These are phyloP conservation scores for Carassius carassius DNA, from an alignment of 2,113 vertebrate genomes.

Conservation along the genomic window DNA sequence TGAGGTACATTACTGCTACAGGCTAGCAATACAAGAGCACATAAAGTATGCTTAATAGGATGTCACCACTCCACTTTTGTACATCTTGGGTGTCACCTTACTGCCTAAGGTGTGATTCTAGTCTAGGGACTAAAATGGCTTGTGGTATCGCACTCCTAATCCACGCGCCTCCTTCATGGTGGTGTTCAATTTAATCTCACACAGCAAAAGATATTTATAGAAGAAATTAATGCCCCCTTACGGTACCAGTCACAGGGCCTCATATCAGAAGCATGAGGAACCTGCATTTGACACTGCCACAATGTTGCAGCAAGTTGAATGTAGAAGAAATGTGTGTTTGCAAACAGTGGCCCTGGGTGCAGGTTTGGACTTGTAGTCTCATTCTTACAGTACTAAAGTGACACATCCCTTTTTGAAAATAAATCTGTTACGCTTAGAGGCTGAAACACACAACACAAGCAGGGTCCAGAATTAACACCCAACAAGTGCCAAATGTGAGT, in stretches of 20 bases:
- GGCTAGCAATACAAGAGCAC: neutral
- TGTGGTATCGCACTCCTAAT: slow-evolving; percentile 41
- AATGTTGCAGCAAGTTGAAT: neutral
- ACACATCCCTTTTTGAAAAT: slow-evolving; percentile 6
- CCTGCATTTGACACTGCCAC: neutral
- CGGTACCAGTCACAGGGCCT: slow-evolving; percentile 25
- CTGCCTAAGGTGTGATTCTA: slow-evolving; percentile 53
- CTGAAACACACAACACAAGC: neutral
- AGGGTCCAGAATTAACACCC: neutral
- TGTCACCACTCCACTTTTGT: neutral
- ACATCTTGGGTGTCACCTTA: slow-evolving; percentile 7
- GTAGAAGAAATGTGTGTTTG: neutral
- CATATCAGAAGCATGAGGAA: neutral
- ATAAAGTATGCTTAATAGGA: neutral
- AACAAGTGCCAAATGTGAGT: neutral
- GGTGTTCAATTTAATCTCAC: slow-evolving; percentile 72
- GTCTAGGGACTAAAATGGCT: slow-evolving; percentile 42
- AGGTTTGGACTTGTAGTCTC: slow-evolving; percentile 25
- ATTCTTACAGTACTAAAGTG: neutral
- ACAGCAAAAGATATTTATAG: slow-evolving; percentile 82
- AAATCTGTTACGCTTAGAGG: neutral
- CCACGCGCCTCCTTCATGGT: slow-evolving; percentile 62
- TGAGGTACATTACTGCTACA: neutral
- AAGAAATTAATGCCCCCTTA: slow-evolving; percentile 23
- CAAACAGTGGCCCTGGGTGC: neutral